phyloP scores from a whole-genome alignment of 2,888 invertebrate species.

The Melinaea marsaeus region DNA sequence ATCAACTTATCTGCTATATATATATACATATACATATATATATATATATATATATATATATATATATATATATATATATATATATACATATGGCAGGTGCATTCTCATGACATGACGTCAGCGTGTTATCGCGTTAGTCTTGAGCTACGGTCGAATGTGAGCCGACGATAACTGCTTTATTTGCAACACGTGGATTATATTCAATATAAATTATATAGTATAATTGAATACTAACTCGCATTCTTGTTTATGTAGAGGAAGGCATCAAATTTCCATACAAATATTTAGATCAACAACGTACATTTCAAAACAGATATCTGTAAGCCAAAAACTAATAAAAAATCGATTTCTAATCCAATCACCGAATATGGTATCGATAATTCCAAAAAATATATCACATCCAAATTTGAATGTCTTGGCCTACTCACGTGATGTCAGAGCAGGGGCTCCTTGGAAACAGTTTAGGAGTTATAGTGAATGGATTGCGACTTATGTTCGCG shows the following conservation, averaged over 20 bases:
- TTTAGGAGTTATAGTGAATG: constrained; percentile 30
- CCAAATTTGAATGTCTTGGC: constrained; percentile 14
- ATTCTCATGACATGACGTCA: constrained; percentile 14
- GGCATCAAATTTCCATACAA: background rate
- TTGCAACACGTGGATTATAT: background rate
- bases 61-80: background rate
- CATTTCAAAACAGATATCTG: background rate
- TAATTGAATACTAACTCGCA: too few relatives aligned
- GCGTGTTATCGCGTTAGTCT: background rate
- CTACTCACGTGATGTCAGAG: constrained; percentile 11
- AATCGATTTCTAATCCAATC: constrained; percentile 8
- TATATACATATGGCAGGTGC: constrained; percentile 4
- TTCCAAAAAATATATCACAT: constrained; percentile 14
- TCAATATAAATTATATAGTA: background rate
- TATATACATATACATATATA: background rate
- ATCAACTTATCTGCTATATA: background rate
- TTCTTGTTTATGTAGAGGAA: background rate
- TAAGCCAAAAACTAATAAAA: background rate
- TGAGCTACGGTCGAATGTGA: background rate
- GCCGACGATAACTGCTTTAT: background rate
- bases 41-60: background rate
- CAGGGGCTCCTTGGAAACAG: background rate
- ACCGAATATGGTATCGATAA: constrained; percentile 16
- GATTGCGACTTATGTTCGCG: constrained; percentile 54
- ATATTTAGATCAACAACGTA: background rate